Base-by-base conservation (phyloP, 35 echinoderm and acorn worm genomes). In the Heliocidaris erythrogramma region DNA sequence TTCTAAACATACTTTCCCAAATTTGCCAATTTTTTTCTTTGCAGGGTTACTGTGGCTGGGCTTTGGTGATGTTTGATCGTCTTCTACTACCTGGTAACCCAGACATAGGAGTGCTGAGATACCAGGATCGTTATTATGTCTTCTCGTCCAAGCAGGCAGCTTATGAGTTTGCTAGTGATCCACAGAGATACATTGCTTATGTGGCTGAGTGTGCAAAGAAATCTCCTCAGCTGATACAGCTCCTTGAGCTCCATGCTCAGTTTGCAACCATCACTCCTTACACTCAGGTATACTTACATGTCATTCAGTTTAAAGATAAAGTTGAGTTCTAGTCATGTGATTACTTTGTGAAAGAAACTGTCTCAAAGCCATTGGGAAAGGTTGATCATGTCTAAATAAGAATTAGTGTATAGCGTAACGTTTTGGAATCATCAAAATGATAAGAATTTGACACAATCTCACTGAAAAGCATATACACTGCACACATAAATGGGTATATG, bases 261-360 rank as follows among this genome's bases (percentile, higher is more conserved):
- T 99, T 99, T 97, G 98, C 98, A 17, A 99, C 98, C 32, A 99
- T 99, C 24, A 99, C 98, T 88, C 98, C 98, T 7, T 99, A 99
- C 90, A 97, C 98, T 60, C 98, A 97, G 97, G 98, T 99, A 95
- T 47, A 0, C 27, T 11, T 56, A 12, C 52, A 12, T 14, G 10
- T 56, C 52, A 56, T 56, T 10, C 11, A 56, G 8, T 56, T 42
- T 42, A 42, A 42, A 42, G 35, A 42, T 42, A 42, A 42, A 42
- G 35, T 42, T 42, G 35, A 42, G 35, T 42, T 42, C 35, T 42
- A 3, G 35, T 42, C 35, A 42, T 42, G 35, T 42, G 35, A 42
- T 42, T 42, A 42, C 35, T 42, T 42, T 42, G 35, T 42, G 35
- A 42, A 42, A 42, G 35, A 42, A 42, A 42, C 35, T 42, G 35